phyloP scores from a whole-genome alignment of 1,140 invertebrate genomes.

The Phenacoccus solenopsis region DNA sequence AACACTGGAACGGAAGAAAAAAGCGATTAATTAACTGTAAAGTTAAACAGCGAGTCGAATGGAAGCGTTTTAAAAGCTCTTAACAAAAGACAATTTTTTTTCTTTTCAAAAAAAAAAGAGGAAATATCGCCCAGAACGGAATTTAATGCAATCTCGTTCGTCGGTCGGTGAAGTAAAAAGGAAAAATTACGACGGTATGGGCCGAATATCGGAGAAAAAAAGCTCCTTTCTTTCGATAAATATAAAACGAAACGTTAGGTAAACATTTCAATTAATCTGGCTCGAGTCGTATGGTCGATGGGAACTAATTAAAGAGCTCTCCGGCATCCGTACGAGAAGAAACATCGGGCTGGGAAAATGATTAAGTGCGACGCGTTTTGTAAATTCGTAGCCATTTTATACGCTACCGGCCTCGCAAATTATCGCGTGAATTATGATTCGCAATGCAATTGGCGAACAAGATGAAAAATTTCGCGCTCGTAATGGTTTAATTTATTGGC shows the following conservation, averaged over 20 bases:
- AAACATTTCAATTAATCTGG: neutral
- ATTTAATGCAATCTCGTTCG: neutral
- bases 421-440: neutral
- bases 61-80: neutral
- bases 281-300: neutral
- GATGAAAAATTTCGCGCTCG: neutral
- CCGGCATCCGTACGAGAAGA: too few relatives aligned
- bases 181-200: too few relatives aligned
- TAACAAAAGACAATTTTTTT: constrained; percentile 11
- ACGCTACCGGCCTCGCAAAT: neutral
- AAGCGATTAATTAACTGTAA: constrained; percentile 16
- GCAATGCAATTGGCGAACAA: neutral
- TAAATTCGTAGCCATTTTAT: too few relatives aligned
- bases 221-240: too few relatives aligned
- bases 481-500: neutral
- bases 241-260: too few relatives aligned
- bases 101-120: neutral
- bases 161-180: neutral
- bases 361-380: neutral
- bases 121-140: neutral
- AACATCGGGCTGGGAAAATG: too few relatives aligned
- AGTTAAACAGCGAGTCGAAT: neutral
- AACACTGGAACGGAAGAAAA: constrained; percentile 1
- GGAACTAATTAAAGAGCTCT: neutral
- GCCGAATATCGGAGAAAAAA: too few relatives aligned